Evolutionary conservation across 2,888 invertebrate species (phyloP).

Genomic region (Sericinus montela): DNA sequence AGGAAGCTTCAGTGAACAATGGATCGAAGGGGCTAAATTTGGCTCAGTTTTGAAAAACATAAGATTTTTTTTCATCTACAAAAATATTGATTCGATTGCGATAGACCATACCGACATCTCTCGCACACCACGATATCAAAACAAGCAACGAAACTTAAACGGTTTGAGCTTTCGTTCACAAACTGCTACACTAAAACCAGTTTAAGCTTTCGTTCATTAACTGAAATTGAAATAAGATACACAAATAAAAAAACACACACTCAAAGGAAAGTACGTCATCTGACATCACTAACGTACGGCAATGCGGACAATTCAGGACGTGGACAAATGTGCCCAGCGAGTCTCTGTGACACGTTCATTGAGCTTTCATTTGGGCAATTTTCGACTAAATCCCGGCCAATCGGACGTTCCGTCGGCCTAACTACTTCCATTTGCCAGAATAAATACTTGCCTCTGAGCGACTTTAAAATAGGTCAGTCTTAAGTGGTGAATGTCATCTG

Average conservation of each 20-base stretch:
- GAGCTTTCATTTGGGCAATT: conserved; percentile 78
- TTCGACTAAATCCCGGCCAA: conserved; percentile 71
- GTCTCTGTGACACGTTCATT: conserved; percentile 74
- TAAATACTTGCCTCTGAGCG: conserved; percentile 44
- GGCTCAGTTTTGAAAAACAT: too few species aligned
- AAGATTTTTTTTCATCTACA: too few species aligned
- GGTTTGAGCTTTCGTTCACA: too few species aligned
- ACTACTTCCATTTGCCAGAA: conserved; percentile 52
- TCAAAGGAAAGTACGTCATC: conserved; percentile 21
- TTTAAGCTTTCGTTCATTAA: too few species aligned
- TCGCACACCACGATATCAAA: too few species aligned
- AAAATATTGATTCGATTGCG: too few species aligned
- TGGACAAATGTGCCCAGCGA: conserved; percentile 72
- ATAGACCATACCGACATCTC: too few species aligned
- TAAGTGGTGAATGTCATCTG: conserved; percentile 19
- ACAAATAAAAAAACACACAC: background rate
- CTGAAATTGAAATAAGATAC: too few species aligned
- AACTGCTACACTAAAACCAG: too few species aligned
- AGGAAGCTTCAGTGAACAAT: too few species aligned
- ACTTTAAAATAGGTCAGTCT: conserved; percentile 21
- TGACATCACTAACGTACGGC: conserved; percentile 56
- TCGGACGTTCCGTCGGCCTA: conserved; percentile 49
- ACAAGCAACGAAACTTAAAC: too few species aligned
- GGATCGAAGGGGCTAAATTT: too few species aligned
- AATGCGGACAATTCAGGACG: conserved; percentile 75